These are phyloP conservation scores for Alligator sinensis DNA, from an alignment of 2,113 vertebrate genomes.

Conservation along the genomic window DNA sequence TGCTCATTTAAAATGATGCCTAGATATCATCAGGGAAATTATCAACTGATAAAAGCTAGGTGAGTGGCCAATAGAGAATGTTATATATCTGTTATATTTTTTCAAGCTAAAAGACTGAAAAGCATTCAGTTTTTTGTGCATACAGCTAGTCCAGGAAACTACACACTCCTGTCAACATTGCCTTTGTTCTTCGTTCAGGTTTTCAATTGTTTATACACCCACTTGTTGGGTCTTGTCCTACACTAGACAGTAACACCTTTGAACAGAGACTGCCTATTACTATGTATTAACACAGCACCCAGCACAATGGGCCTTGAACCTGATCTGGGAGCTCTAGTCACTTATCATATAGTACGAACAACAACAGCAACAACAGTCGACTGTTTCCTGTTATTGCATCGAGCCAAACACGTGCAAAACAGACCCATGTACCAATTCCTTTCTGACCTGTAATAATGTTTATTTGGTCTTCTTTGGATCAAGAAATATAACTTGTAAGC, in stretches of 20 bases:
- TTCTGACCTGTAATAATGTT: background rate
- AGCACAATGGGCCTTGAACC: background rate
- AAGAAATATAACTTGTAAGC: background rate
- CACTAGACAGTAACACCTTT: background rate
- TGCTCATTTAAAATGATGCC: conserved; percentile 71
- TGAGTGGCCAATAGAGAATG: conserved; percentile 45
- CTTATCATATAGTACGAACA: background rate
- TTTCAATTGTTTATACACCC: background rate
- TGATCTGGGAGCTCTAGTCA: background rate
- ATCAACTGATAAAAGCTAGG: conserved; percentile 28
- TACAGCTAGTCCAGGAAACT: background rate
- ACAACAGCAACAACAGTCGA: background rate
- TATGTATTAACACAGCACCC: background rate
- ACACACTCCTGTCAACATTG: background rate
- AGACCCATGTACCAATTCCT: background rate
- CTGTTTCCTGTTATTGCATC: background rate
- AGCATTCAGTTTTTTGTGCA: background rate
- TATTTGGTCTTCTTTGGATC: background rate
- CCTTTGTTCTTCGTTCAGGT: background rate
- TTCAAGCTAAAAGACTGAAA: conserved; percentile 38
- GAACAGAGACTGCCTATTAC: background rate
- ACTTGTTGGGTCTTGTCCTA: background rate
- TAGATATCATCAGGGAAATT: conserved; percentile 62
- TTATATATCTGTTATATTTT: conserved; percentile 10
- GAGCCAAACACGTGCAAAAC: background rate